A percentile compares a stretch with the other conserved stretches of the same genome.
Conservation (phyloP, 2,888 invertebrate genomes). For the Muscina levida region DNA sequence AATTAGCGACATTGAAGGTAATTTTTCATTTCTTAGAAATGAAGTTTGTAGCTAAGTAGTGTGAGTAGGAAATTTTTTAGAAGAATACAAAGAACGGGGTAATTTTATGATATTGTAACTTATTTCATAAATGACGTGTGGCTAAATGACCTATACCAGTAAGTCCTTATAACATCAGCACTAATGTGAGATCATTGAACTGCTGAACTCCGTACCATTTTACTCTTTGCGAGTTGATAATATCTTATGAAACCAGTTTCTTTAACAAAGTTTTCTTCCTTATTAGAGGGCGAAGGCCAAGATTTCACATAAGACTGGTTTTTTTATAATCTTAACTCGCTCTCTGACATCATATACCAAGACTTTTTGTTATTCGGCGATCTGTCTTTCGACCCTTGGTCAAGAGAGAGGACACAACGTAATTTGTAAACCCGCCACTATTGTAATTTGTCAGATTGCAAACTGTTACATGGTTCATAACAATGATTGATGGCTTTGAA, state of each 20-base stretch:
- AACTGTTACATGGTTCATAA: constrained; percentile 4
- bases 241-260: background rate
- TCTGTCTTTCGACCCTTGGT: constrained; percentile 32
- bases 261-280: background rate
- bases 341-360: no score
- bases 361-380: constrained; percentile 26
- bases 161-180: no score
- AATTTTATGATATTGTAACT: no score
- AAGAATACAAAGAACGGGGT: no score
- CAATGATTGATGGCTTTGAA: constrained; percentile 12
- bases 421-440: constrained; percentile 33
- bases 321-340: background rate
- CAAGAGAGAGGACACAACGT: constrained; percentile 32
- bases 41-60: no score
- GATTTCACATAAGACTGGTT: constrained; percentile 24
- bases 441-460: constrained; percentile 26
- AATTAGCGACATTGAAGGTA: no score
- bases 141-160: no score
- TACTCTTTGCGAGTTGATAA: background rate
- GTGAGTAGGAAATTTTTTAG: no score
- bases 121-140: no score
- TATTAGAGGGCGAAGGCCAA: no score
- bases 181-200: background rate
- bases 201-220: background rate
- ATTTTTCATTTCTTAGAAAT: no score